phyloP scores from a whole-genome alignment of 1,140 invertebrate genomes.

The Trypoxylus dichotomus region DNA sequence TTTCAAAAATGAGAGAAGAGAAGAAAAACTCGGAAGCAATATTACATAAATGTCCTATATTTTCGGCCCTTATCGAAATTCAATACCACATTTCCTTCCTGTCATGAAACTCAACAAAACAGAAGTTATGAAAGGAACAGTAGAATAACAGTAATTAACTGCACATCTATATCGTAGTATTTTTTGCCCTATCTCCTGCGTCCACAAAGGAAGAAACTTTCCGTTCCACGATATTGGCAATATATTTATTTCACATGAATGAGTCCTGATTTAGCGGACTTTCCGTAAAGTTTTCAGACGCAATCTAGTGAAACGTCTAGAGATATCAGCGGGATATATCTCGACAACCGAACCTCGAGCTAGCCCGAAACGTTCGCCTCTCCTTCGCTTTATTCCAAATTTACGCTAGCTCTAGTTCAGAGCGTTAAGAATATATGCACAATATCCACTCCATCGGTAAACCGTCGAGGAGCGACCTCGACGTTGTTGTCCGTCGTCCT shows the following conservation, averaged over 20 bases:
- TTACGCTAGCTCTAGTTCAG: neutral
- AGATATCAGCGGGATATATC: conserved; percentile 21
- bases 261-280: conserved; percentile 18
- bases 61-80: conserved; percentile 11
- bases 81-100: neutral
- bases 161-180: neutral
- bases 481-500: neutral
- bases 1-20: too few species aligned
- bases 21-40: too few species aligned
- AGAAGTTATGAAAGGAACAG: conserved; percentile 9
- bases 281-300: conserved; percentile 19
- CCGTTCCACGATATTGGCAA: conserved; percentile 20
- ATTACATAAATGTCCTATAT: neutral
- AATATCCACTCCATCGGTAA: neutral
- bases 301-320: conserved; percentile 23
- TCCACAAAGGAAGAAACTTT: conserved; percentile 16
- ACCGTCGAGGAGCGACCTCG: neutral
- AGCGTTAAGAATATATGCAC: neutral
- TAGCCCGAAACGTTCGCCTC: neutral
- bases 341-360: neutral
- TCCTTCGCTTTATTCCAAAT: neutral
- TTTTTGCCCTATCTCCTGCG: neutral
- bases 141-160: conserved; percentile 20
- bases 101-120: conserved; percentile 21
- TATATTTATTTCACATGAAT: conserved; percentile 26